Evolutionary conservation across 2,888 invertebrate species (phyloP).

Genomic region (Dryocosmus kuriphilus): DNA sequence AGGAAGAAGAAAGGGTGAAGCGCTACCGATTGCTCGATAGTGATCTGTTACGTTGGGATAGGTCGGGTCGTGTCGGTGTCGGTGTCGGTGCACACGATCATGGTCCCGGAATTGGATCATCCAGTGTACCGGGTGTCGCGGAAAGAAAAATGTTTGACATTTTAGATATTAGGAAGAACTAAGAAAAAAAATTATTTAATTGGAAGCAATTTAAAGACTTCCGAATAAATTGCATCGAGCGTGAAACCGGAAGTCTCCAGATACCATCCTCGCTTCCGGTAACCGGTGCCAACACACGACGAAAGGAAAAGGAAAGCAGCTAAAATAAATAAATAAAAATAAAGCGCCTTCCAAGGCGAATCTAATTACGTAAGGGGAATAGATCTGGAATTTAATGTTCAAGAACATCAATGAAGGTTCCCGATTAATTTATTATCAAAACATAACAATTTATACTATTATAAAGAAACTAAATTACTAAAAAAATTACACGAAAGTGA

Average conservation of each 20-base stretch:
- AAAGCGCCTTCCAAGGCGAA: background rate
- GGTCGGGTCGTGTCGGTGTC: conserved; percentile 62
- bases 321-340: background rate
- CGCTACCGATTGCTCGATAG: conserved; percentile 64
- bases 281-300: background rate
- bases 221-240: background rate
- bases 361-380: background rate
- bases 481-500: no score
- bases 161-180: background rate
- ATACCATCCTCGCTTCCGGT: background rate
- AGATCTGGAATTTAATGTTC: no score
- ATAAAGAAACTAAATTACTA: no score
- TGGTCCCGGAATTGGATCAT: conserved; percentile 72
- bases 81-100: conserved; percentile 61
- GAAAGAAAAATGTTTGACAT: background rate
- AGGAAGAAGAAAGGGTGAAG: conserved; percentile 27
- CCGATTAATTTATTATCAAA: no score
- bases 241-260: conserved; percentile 6
- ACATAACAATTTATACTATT: no score
- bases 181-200: background rate
- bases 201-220: background rate
- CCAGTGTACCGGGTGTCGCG: conserved; percentile 63
- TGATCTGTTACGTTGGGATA: conserved; percentile 74
- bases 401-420: no score
- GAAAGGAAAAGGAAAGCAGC: background rate